Percentiles rank a stretch among this genome's conserved stretches.
Conservation (phyloP, 2,888 invertebrate genomes). For the Amphipoea oculea region DNA sequence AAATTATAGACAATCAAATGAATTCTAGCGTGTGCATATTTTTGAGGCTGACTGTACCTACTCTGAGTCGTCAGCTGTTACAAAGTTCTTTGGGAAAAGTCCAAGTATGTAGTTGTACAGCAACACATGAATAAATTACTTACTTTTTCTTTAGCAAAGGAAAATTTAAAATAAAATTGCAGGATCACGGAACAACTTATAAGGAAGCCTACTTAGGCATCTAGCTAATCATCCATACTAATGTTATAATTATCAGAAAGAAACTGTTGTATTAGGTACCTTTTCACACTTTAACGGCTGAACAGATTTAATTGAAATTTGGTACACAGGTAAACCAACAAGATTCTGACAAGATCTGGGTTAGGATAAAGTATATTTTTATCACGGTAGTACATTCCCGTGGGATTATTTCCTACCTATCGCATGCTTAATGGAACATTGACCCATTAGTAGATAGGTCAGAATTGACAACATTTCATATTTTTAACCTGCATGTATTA, state of each 20-base stretch:
- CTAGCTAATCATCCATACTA: background rate
- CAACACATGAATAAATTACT: background rate
- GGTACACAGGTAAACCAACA: too few species aligned
- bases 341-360: too few species aligned
- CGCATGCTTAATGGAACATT: too few species aligned
- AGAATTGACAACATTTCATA: too few species aligned
- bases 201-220: background rate
- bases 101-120: too few species aligned
- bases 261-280: too few species aligned
- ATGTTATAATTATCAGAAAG: too few species aligned
- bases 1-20: background rate
- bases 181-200: background rate
- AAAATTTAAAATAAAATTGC: background rate
- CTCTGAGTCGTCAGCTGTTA: background rate
- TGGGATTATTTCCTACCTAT: background rate
- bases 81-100: background rate
- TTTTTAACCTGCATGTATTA: too few species aligned
- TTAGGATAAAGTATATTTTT: background rate
- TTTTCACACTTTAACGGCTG: too few species aligned
- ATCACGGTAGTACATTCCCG: background rate
- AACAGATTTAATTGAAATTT: too few species aligned
- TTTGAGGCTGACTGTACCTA: background rate
- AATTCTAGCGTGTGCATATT: background rate
- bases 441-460: too few species aligned
- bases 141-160: background rate